Evolutionary conservation across 2,113 vertebrate genomes (phyloP).

Genomic region (Verasper variegatus): DNA sequence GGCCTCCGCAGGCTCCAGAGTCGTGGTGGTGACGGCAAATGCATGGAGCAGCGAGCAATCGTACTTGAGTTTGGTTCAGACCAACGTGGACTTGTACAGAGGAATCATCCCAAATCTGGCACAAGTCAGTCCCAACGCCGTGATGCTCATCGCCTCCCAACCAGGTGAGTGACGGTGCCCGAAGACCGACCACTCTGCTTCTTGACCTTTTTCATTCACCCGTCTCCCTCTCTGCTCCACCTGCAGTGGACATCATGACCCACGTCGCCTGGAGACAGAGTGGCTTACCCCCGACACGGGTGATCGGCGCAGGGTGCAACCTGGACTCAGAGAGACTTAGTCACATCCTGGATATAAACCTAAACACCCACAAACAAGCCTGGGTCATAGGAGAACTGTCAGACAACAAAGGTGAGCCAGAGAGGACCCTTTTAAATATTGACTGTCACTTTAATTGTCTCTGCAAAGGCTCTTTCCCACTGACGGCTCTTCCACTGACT

Average conservation of each 20-base stretch:
- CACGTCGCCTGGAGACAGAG: constrained; percentile 95
- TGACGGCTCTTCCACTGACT: no score
- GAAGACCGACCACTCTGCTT: background rate
- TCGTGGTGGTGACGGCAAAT: constrained; percentile 91
- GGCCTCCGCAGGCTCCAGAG: constrained; percentile 87
- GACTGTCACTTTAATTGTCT: background rate
- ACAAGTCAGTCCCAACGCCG: constrained; percentile 84
- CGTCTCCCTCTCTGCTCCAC: background rate
- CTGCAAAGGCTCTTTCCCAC: no score
- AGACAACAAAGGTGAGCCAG: constrained; percentile 89
- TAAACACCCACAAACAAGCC: constrained; percentile 82
- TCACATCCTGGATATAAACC: constrained; percentile 83
- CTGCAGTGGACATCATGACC: constrained; percentile 93
- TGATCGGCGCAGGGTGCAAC: constrained; percentile 94
- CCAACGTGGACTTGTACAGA: constrained; percentile 92
- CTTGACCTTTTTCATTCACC: background rate
- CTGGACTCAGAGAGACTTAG: constrained; percentile 91
- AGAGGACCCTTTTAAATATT: background rate
- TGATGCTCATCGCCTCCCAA: constrained; percentile 92
- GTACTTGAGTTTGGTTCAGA: constrained; percentile 90
- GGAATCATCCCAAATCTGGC: constrained; percentile 86
- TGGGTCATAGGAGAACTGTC: constrained; percentile 96
- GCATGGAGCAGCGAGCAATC: constrained; percentile 90
- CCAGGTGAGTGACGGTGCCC: constrained; percentile 77
- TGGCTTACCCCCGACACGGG: constrained; percentile 84